A percentile compares a stretch with the other conserved stretches of the same genome.
These are phyloP conservation scores for Tipula lateralis DNA, from an alignment of 2,888 invertebrate species.

Conservation along the genomic window DNA sequence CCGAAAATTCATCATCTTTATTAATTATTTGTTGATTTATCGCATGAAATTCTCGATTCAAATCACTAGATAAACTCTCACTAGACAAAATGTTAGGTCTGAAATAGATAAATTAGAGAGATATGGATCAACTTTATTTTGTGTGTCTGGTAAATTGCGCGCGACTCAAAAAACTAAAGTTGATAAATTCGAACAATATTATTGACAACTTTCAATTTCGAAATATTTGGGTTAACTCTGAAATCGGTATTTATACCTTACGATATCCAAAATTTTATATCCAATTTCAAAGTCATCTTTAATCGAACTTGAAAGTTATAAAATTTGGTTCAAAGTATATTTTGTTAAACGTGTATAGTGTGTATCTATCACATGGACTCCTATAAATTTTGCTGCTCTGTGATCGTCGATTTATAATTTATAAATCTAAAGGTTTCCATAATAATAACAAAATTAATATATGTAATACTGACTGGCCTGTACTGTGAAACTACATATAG, in stretches of 20 bases:
- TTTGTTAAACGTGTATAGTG: no score
- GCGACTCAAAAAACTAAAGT: neutral
- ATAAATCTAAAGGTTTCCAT: no score
- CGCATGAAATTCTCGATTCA: conserved; percentile 11
- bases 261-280: neutral
- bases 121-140: conserved; percentile 24
- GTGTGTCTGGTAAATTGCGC: neutral
- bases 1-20: neutral
- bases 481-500: no score
- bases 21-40: neutral
- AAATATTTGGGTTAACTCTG: neutral
- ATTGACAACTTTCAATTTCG: neutral
- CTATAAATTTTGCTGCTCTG: no score
- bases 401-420: no score
- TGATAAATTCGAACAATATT: neutral
- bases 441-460: no score
- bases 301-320: neutral
- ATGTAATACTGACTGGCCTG: no score
- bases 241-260: neutral
- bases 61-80: conserved; percentile 24
- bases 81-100: conserved; percentile 19
- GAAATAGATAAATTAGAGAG: conserved; percentile 9
- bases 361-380: no score
- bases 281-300: neutral
- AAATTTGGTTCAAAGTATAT: neutral